These are phyloP conservation scores for Schizotus pectinicornis DNA, from an alignment of 2,888 invertebrate genomes.

Conservation along the genomic window DNA sequence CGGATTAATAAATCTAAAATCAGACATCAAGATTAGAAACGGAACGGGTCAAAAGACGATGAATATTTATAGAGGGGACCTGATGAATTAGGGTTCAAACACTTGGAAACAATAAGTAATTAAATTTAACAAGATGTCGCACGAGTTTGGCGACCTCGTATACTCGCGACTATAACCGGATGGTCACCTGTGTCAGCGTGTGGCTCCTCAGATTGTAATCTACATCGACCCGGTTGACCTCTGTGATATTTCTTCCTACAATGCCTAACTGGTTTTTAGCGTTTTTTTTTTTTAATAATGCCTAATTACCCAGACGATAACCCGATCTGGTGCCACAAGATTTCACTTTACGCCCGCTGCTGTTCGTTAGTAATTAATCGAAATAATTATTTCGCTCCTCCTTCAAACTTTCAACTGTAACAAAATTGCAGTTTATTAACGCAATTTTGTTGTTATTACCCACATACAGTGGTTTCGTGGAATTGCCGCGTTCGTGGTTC, in stretches of 20 bases:
- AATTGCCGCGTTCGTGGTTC: constrained; percentile 10
- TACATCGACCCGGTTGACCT: constrained; percentile 52
- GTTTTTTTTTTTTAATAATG: constrained; percentile 35
- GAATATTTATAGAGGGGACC: constrained; percentile 24
- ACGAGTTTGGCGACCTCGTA: constrained; percentile 41
- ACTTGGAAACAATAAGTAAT: constrained; percentile 53
- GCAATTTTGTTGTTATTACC: constrained; percentile 9
- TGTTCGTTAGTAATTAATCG: constrained; percentile 1
- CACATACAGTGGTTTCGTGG: constrained; percentile 13
- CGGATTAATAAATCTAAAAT: constrained; percentile 25
- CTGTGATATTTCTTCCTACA: constrained; percentile 54
- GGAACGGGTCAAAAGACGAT: constrained; percentile 10
- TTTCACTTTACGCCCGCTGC: background rate
- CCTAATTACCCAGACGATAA: constrained; percentile 24
- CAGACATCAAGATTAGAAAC: constrained; percentile 26
- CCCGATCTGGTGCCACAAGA: constrained; percentile 1
- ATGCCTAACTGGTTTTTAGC: constrained; percentile 49
- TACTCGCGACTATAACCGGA: constrained; percentile 32
- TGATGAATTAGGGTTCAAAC: constrained; percentile 16
- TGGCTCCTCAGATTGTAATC: constrained; percentile 56
- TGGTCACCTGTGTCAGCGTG: constrained; percentile 56
- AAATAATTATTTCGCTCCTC: background rate
- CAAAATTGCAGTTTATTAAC: constrained; percentile 19
- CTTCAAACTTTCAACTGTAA: constrained; percentile 19
- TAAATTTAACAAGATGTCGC: constrained; percentile 56